Percentiles rank a stretch among this genome's conserved stretches.
Conservation (phyloP, 2,888 invertebrate genomes). For the Cephus rjabovi region DNA sequence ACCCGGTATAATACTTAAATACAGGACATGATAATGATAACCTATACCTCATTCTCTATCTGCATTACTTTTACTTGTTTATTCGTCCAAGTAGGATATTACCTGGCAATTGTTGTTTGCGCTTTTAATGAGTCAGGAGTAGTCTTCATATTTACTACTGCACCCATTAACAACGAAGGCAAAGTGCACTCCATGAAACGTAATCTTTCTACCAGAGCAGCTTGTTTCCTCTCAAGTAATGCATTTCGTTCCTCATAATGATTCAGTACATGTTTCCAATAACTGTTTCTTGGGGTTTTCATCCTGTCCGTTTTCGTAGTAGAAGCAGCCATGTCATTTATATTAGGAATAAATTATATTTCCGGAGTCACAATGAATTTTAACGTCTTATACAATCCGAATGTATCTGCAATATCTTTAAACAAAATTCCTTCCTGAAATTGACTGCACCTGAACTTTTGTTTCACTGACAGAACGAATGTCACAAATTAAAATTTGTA, state of each 20-base stretch:
- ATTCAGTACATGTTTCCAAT: conserved; percentile 44
- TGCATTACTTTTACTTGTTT: not conserved
- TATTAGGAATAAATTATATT: not conserved
- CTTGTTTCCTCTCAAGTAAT: conserved; percentile 43
- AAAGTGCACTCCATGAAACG: conserved; percentile 51
- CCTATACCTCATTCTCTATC: not conserved
- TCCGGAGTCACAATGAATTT: not conserved
- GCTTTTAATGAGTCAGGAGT: conserved; percentile 3
- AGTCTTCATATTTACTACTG: conserved; percentile 30
- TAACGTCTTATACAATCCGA: not conserved
- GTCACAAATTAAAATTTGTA: not conserved
- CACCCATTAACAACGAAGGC: conserved; percentile 46
- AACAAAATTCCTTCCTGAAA: not conserved
- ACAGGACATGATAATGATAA: not conserved
- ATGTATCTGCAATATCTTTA: not conserved
- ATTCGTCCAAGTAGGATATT: not conserved
- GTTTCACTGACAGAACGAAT: not conserved
- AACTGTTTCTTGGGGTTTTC: conserved; percentile 25
- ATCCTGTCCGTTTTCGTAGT: not conserved
- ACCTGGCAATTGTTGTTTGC: not conserved
- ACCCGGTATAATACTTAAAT: not conserved
- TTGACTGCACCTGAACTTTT: not conserved
- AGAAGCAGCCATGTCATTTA: not conserved
- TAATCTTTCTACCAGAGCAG: conserved; percentile 43
- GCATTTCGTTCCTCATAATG: conserved; percentile 48